Evolutionary conservation across 2,113 vertebrate species (phyloP).

Genomic region (Promerops cafer): DNA sequence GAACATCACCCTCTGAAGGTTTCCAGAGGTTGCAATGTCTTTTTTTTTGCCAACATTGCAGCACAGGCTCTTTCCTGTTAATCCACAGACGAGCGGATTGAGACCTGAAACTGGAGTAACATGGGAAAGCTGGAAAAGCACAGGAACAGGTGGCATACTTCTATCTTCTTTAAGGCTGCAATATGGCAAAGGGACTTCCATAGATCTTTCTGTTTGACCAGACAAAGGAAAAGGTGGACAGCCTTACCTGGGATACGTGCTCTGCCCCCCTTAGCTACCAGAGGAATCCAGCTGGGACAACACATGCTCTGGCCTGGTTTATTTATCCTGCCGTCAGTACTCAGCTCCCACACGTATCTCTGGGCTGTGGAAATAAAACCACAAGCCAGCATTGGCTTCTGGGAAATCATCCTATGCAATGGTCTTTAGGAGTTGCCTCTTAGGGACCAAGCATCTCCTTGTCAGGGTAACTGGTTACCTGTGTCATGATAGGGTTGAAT

Average conservation of each 20-base stretch:
- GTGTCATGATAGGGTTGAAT: not conserved
- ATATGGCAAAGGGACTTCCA: not conserved
- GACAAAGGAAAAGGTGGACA: not conserved
- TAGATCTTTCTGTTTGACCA: not conserved
- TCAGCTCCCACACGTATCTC: not conserved
- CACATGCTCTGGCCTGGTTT: not conserved
- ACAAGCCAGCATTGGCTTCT: not conserved
- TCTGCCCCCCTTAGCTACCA: not conserved
- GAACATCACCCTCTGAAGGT: not conserved
- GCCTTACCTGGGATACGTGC: not conserved
- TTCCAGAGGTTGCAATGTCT: not conserved
- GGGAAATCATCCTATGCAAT: not conserved
- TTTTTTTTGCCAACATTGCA: not conserved
- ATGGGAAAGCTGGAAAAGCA: not conserved
- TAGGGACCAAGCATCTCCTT: not conserved
- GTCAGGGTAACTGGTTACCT: not conserved
- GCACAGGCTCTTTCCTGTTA: not conserved
- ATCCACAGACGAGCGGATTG: accelerated
- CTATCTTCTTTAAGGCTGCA: not conserved
- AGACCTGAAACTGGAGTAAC: not conserved
- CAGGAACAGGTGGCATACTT: not conserved
- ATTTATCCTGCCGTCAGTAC: not conserved
- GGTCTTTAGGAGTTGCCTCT: not conserved
- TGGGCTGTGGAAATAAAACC: not conserved
- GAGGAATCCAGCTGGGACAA: not conserved